Evolutionary conservation across 2,888 invertebrate genomes (phyloP), one percentile per base, ranked within the genome.

Genomic region (Sceliomorpha sp.): DNA sequence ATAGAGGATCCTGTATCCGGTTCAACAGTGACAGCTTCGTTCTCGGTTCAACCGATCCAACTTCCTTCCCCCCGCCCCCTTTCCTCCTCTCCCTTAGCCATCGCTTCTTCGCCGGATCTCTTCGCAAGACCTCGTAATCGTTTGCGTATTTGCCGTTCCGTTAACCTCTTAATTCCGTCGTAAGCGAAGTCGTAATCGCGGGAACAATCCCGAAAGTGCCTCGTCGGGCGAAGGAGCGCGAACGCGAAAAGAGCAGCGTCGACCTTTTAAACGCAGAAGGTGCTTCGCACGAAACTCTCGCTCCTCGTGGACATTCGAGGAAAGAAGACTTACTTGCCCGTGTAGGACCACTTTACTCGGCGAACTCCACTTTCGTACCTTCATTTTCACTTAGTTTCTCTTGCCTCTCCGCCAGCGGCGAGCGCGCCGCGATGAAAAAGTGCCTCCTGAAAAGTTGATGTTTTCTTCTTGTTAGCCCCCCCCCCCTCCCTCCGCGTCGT

Each of bases 191-290:
- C 10, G 24, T 34, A 42, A 44, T 55, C 24, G 36, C 2, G n/a
- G n/a, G n/a, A n/a, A 12, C 26, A 17, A 14, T 34, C 36, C 9
- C 13, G 34, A 15, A 42, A 34, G 27, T 55, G 36, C 55, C n/a
- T 42, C 40, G 24, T 44, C 26, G 29, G 14, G 15, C 12, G 34
- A 17, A 48, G 48, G 40, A 40, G 48, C 48, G 4, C 20, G 8
- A 27, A 47, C 37, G 20, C 26, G 27, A 59, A 67, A 53, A 55
- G 67, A 70, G 70, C 70, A 75, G 75, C 73, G 68, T 74, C 78
- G 74, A 76, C 75, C 73, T 74, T 77, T 77, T 76, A 75, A 79
- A 72, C 76, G 74, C 74, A 75, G 72, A 75, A 73, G 72, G 69
- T 75, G 75, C 78, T 74, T 59, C 59, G 74, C 71, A 68, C 75